phyloP scores from a whole-genome alignment of 2,113 vertebrate genomes.

The Opisthocomus hoazin region DNA sequence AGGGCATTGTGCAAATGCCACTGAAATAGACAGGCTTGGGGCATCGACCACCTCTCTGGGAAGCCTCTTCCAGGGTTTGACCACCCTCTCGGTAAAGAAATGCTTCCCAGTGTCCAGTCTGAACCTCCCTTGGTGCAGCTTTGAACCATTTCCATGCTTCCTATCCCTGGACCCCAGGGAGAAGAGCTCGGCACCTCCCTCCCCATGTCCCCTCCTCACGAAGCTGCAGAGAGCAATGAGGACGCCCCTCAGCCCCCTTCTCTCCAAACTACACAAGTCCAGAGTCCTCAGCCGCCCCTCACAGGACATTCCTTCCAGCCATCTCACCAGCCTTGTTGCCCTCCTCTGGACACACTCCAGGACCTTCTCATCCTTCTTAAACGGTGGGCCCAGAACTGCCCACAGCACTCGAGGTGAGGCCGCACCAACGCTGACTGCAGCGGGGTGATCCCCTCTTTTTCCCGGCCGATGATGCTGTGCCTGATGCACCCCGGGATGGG shows the following conservation, averaged over 20 bases:
- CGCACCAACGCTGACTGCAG: background rate
- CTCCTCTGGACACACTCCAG: background rate
- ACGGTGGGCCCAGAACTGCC: background rate
- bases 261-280: background rate
- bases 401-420: background rate
- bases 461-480: accelerated
- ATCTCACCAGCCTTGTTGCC: background rate
- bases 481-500: background rate
- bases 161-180: background rate
- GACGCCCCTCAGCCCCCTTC: background rate
- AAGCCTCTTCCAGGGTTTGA: background rate
- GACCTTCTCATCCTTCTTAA: background rate
- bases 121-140: background rate
- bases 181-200: background rate
- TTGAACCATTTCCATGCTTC: too few species aligned
- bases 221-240: background rate
- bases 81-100: background rate
- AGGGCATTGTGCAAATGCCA: background rate
- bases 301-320: background rate
- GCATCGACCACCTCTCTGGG: background rate
- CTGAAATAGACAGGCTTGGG: background rate
- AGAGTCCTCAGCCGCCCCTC: background rate
- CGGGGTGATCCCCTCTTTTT: too few species aligned
- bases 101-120: too few species aligned
- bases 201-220: background rate